A percentile compares a stretch with the other conserved stretches of the same genome.
Evolutionary conservation across 2,888 invertebrate species (phyloP).

Genomic region (Metacarcinus magister): DNA sequence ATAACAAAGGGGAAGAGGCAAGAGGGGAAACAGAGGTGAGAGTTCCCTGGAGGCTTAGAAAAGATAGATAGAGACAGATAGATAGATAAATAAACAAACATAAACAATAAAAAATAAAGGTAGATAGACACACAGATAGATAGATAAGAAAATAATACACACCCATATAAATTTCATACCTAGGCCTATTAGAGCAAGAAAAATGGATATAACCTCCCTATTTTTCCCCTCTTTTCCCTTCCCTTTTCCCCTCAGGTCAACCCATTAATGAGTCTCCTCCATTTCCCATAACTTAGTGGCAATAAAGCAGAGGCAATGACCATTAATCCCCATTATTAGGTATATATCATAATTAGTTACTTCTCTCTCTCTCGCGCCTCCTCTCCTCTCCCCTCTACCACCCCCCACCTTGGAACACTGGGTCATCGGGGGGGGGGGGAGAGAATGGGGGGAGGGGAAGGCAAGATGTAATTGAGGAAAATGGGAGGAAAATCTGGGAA

Average conservation of each 20-base stretch:
- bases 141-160: not conserved
- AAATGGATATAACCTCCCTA: not conserved
- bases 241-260: not conserved
- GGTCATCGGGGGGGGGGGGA: not conserved
- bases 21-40: slow-evolving; percentile 36
- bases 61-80: slow-evolving; percentile 20
- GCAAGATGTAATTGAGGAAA: not conserved
- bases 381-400: not conserved
- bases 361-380: slow-evolving; percentile 4
- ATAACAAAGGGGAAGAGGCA: not conserved
- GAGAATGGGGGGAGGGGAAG: not conserved
- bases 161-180: too few species aligned
- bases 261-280: slow-evolving; percentile 65
- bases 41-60: not conserved
- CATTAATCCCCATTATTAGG: slow-evolving; percentile 77
- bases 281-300: slow-evolving; percentile 69
- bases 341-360: slow-evolving; percentile 76
- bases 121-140: not conserved
- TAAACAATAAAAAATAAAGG: not conserved
- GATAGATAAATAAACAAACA: not conserved
- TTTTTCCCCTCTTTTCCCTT: slow-evolving; percentile 3
- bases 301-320: slow-evolving; percentile 74
- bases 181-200: not conserved
- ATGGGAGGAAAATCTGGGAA: slow-evolving; percentile 1
- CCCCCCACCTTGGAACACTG: not conserved